phyloP scores from a whole-genome alignment of 2,113 vertebrate genomes.

The Tragelaphus imberbis region DNA sequence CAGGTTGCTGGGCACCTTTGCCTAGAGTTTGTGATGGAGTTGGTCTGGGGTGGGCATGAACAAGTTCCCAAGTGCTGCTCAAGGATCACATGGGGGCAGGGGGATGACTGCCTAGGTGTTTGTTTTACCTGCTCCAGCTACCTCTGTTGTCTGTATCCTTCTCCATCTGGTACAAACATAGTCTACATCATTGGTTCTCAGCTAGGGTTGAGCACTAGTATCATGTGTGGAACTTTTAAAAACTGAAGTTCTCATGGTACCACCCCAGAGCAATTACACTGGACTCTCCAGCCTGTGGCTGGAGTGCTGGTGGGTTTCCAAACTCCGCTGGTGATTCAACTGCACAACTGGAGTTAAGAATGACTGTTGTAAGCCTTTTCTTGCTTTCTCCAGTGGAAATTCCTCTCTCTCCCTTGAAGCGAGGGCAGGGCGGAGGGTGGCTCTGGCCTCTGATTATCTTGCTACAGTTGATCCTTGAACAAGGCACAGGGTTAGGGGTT shows the following conservation, averaged over 20 bases:
- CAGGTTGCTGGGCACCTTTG: background rate
- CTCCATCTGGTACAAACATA: background rate
- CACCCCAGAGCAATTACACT: background rate
- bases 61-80: background rate
- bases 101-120: background rate
- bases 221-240: background rate
- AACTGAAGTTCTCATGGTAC: background rate
- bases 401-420: fast-evolving
- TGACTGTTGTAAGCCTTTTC: background rate
- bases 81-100: background rate
- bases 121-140: background rate
- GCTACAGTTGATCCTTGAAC: background rate
- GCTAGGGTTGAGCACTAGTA: background rate
- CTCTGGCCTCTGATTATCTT: background rate
- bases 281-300: background rate
- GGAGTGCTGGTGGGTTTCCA: background rate
- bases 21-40: background rate
- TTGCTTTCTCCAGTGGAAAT: background rate
- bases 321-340: background rate
- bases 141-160: background rate
- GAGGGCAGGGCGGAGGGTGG: fast-evolving
- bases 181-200: background rate
- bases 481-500: background rate
- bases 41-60: background rate
- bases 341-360: background rate